Evolutionary conservation across 2,797 vertebrate species (phyloP).

Genomic region (Hemitrygon akajei): DNA sequence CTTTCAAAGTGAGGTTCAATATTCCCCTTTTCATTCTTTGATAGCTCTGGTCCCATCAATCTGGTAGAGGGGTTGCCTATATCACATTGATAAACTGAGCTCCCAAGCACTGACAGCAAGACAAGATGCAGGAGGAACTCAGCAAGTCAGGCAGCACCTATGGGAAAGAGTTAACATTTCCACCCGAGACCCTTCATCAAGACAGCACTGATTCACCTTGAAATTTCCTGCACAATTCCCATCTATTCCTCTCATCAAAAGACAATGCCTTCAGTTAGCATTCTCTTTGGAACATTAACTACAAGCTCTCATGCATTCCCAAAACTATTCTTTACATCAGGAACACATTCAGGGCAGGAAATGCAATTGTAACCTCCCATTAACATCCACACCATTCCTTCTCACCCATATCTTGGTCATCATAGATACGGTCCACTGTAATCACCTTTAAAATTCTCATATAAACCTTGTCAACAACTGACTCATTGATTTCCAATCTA

Average conservation of each 20-base stretch:
- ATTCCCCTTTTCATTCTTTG: background rate
- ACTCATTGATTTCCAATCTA: background rate
- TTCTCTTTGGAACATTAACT: background rate
- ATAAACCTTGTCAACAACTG: background rate
- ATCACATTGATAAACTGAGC: background rate
- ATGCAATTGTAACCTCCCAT: background rate
- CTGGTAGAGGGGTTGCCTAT: background rate
- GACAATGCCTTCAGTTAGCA: background rate
- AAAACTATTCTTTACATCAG: background rate
- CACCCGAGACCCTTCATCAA: no score
- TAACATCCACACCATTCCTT: background rate
- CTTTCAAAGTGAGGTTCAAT: background rate
- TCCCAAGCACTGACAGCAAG: no score
- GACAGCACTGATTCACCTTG: no score
- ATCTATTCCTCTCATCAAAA: background rate
- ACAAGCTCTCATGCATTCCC: background rate
- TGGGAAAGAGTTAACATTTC: no score
- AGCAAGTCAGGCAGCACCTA: no score
- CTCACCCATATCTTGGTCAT: background rate
- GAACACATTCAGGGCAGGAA: background rate
- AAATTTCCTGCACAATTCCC: background rate
- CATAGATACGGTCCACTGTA: background rate
- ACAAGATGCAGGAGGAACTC: no score
- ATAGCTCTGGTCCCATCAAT: no score
- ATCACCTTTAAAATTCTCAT: background rate